These are phyloP conservation scores for Geotrupes spiniger DNA, from an alignment of 2,888 invertebrate species.

Conservation along the genomic window DNA sequence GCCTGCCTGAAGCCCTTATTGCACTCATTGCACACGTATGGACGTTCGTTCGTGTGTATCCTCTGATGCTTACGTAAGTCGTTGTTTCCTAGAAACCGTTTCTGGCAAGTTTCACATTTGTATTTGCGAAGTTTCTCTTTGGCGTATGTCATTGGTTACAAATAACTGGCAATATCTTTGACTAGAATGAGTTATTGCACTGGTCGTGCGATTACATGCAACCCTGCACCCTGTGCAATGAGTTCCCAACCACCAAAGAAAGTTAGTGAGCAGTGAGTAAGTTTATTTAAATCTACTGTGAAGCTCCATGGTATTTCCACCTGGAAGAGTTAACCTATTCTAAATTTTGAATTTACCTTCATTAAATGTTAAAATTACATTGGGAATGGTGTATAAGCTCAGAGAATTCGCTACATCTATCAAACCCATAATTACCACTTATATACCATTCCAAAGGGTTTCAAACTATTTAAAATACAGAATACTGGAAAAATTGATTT, in stretches of 20 bases:
- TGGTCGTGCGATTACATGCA: constrained; percentile 34
- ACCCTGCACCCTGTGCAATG: constrained; percentile 42
- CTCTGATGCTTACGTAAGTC: constrained; percentile 67
- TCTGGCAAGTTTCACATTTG: constrained; percentile 62
- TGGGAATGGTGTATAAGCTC: too few relatives aligned
- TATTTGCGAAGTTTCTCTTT: constrained; percentile 49
- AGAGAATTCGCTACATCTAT: background rate
- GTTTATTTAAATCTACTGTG: constrained; percentile 24
- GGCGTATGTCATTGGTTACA: constrained; percentile 52
- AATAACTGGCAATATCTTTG: constrained; percentile 24
- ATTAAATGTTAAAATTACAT: background rate
- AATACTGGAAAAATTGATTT: too few relatives aligned
- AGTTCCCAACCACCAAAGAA: constrained; percentile 44
- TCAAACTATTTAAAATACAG: too few relatives aligned
- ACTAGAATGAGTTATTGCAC: constrained; percentile 33
- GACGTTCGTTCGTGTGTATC: constrained; percentile 64
- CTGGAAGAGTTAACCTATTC: constrained; percentile 22
- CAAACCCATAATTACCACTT: background rate
- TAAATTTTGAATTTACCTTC: constrained; percentile 14
- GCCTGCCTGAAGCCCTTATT: constrained; percentile 63
- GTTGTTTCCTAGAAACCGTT: constrained; percentile 61
- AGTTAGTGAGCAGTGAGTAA: constrained; percentile 32
- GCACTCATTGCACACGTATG: constrained; percentile 62
- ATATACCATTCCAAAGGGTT: background rate
- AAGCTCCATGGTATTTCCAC: constrained; percentile 24